Base-by-base conservation (phyloP, 1,140 invertebrate genomes). In the Andricus grossulariae region DNA sequence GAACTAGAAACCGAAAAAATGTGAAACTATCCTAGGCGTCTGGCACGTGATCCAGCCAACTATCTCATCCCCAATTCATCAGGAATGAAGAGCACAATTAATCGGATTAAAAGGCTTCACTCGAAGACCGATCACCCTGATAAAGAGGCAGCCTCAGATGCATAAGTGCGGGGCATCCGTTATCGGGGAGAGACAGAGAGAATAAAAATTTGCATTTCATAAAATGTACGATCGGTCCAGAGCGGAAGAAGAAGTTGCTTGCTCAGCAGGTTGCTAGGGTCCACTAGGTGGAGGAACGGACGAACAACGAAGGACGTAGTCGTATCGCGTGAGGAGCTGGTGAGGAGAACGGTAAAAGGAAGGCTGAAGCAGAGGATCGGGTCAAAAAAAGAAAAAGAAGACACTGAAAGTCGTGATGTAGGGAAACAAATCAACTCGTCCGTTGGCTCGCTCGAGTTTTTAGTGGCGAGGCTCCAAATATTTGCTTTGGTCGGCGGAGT, bases 401-500 rank as follows among this genome's bases (percentile, higher is more conserved):
- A 79, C 49, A 77, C 80, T 71, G 80, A 84, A 82, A 76, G 82
- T 81, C 84, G 79, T 80, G 87, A 88, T 87, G 84, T 88, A 86
- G 84, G 85, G 84, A 88, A 91, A 90, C 89, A 91, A 91, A 91
- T 91, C 90, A 90, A 90, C 86, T 89, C 81, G 86, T 88, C 86
- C 83, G 86, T 88, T 91, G 89, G 90, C 89, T 90, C 84, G 89
- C 84, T 87, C 86, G 86, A 90, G 86, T 91, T 90, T 91, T 91
- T 90, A 92, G 88, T 92, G 90, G 90, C 90, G 84, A 84, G 85
- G 85, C 86, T 91, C 90, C 90, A 91, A 91, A 92, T 91, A 90
- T 90, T 91, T 89, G 88, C 86, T 88, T 84, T 85, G 82, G 84
- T 80, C 87, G 85, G 83, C 82, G 79, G 79, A 82, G 82, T 71